phyloP scores from a whole-genome alignment of 2,888 invertebrate genomes.

The Cataglyphis altisquamis region DNA sequence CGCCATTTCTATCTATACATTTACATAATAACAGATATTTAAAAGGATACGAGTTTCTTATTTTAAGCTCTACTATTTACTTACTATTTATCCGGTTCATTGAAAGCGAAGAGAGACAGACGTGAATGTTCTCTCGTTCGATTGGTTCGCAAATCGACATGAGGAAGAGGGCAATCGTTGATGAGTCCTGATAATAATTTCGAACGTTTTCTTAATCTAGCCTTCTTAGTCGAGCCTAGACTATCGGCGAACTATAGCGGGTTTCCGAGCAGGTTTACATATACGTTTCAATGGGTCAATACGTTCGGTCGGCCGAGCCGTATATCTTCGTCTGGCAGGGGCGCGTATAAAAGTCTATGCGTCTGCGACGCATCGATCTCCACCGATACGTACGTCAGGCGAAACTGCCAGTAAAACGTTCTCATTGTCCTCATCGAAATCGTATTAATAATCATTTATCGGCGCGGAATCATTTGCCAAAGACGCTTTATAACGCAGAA shows the following conservation, averaged over 20 bases:
- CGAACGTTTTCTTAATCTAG: conserved; percentile 9
- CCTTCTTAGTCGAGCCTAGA: not conserved
- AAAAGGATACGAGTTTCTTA: not conserved
- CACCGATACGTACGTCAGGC: not conserved
- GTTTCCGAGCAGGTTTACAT: not conserved
- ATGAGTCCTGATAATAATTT: conserved; percentile 6
- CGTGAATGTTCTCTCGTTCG: not conserved
- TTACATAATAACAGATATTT: not conserved
- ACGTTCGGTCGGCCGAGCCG: not conserved
- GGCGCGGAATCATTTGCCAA: not conserved
- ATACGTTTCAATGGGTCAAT: conserved; percentile 45
- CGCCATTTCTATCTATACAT: not conserved
- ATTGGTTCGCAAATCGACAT: not conserved
- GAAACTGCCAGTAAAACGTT: conserved; percentile 12
- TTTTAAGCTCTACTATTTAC: not conserved
- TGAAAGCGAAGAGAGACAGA: not conserved
- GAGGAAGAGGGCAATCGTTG: not conserved
- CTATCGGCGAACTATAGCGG: not conserved
- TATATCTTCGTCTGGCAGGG: conserved; percentile 15
- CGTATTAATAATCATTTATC: not conserved
- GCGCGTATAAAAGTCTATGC: conserved; percentile 20
- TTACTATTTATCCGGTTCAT: not conserved
- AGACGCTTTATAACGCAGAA: not conserved
- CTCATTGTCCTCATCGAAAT: not conserved
- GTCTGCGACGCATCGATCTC: conserved; percentile 21